Evolutionary conservation across 2,113 vertebrate genomes (phyloP), one percentile per base, ranked within the genome.

Genomic region (Peucedramus taeniatus): DNA sequence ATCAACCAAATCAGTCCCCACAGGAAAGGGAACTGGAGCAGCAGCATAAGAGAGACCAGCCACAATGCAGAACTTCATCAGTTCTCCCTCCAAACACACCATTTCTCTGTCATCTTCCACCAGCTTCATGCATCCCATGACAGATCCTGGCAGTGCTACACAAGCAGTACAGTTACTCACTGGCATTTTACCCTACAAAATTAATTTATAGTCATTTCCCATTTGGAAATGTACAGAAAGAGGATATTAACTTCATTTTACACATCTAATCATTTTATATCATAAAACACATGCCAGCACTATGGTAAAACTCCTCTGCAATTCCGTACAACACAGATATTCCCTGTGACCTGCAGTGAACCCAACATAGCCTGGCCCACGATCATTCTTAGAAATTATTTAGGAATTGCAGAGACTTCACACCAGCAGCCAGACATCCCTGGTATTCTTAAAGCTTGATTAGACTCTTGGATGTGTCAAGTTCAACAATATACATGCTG

Each of bases 401-500:
- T 16, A 63, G 80, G 88, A 83, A 83, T 77, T 50, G 42, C 5
- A 9, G 40, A n/a, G 63, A 87, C 70, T 37, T 15, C 61, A 31
- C 47, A n/a, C 35, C 50, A 60, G 89, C 71, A 90, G 87, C 85
- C 22, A 91, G 77, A 60, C 89, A 85, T 33, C 60, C 61, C 85
- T 10, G 26, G 39, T 63, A 66, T 54, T 92, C 65, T 66, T 59
- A 86, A 59, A 93, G 94, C 93, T 71, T 92, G 92, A 95, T 96
- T 94, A 88, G 81, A 68, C 92, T 94, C 93, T 86, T 74, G 79
- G 82, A 94, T 90, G 92, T 95, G 95, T 95, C 94, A 89, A 94
- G 92, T 95, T 92, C 94, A 95, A 95, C 96, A 94, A 93, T n/a
- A 90, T 83, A 94, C 94, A 90, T 6, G 89, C 95, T 96, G 94